Conservation (phyloP, 2,113 vertebrate genomes). For the Passer montanus region DNA sequence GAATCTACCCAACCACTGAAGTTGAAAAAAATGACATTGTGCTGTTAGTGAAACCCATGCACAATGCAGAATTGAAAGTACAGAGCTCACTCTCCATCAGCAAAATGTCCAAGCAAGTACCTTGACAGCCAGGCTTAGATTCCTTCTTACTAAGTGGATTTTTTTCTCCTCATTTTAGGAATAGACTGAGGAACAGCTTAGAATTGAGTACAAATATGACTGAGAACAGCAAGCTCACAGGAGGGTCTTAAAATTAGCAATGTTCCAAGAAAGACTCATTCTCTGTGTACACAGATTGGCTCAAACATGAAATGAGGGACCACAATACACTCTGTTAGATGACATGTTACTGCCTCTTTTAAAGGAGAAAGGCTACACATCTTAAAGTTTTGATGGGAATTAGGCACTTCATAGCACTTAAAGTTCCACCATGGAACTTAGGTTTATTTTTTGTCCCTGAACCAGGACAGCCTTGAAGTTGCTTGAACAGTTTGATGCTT, state of each 20-base stretch:
- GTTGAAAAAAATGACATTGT: conserved; percentile 17
- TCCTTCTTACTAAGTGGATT: neutral
- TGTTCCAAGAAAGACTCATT: neutral
- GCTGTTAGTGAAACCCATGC: neutral
- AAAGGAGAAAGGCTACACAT: neutral
- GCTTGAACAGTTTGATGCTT: neutral
- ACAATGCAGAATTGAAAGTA: neutral
- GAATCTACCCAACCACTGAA: neutral
- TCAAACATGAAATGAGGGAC: neutral
- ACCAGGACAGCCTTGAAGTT: neutral
- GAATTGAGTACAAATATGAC: neutral
- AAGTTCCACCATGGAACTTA: neutral
- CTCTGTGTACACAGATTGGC: neutral
- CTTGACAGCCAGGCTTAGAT: neutral
- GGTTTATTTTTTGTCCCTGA: neutral
- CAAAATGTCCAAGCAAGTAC: neutral
- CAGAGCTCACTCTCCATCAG: neutral
- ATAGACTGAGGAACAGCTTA: neutral
- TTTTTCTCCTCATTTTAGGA: neutral
- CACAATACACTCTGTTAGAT: neutral
- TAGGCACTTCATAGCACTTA: neutral
- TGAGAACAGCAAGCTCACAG: neutral
- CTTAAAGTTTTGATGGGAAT: neutral
- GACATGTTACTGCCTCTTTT: neutral
- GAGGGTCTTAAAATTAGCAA: neutral